A percentile compares a stretch with the other conserved stretches of the same genome.
These are phyloP conservation scores for Geophilus truncorum DNA, from an alignment of 2,888 invertebrate genomes.

Conservation along the genomic window DNA sequence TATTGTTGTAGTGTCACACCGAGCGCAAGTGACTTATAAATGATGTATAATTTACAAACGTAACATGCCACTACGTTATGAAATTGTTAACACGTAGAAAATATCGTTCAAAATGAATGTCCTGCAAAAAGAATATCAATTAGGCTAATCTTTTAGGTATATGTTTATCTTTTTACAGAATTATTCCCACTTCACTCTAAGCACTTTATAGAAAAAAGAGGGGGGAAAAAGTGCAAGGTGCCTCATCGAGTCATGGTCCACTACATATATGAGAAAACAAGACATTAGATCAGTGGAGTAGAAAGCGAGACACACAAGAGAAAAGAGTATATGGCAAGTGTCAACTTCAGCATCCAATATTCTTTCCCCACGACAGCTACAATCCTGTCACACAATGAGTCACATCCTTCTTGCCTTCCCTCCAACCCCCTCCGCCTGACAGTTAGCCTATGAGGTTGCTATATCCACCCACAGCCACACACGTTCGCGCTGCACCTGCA, in stretches of 20 bases:
- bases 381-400: conserved; percentile 25
- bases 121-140: no score
- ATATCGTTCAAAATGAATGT: no score
- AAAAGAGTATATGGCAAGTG: conserved; percentile 27
- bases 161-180: background rate
- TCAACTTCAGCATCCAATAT: conserved; percentile 27
- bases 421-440: background rate
- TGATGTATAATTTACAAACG: background rate
- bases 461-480: background rate
- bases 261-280: conserved; percentile 21
- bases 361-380: conserved; percentile 22
- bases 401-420: conserved; percentile 2
- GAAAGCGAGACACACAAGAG: background rate
- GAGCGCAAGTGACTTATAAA: background rate
- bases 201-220: background rate
- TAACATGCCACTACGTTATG: no score
- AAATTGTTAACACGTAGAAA: no score
- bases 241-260: conserved; percentile 12
- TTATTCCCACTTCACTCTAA: background rate
- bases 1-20: background rate
- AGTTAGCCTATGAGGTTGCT: conserved; percentile 13
- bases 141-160: background rate
- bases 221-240: background rate
- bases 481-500: background rate
- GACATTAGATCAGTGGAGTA: conserved; percentile 4